Conservation (phyloP, 2,113 vertebrate species). For the Cromileptes altivelis region DNA sequence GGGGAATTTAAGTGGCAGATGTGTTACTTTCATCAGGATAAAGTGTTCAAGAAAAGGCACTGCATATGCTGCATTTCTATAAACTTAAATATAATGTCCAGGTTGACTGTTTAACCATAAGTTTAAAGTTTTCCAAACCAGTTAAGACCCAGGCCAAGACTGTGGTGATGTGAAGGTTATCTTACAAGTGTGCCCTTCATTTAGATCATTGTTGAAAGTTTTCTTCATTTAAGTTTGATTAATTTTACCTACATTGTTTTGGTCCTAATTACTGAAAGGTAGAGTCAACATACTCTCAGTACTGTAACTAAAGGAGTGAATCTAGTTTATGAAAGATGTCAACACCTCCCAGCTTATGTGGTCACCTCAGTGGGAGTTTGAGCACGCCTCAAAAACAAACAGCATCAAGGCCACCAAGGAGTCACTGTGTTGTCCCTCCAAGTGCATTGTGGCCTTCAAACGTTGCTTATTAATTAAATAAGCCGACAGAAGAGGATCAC, state of each 20-base stretch:
- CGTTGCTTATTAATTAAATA: constrained; percentile 80
- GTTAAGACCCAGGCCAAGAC: background rate
- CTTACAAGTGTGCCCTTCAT: background rate
- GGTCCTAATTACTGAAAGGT: background rate
- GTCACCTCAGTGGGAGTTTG: constrained; percentile 70
- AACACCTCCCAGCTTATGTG: constrained; percentile 57
- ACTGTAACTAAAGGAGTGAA: constrained; percentile 17
- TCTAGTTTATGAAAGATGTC: constrained; percentile 45
- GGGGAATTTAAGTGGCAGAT: background rate
- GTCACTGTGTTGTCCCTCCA: constrained; percentile 71
- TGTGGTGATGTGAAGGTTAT: background rate
- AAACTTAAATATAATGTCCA: background rate
- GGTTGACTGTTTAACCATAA: background rate
- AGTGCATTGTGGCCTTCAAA: constrained; percentile 72
- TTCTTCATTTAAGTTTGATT: background rate
- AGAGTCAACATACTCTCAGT: background rate
- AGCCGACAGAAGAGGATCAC: constrained; percentile 73
- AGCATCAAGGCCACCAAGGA: constrained; percentile 69
- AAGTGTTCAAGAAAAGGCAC: background rate
- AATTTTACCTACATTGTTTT: background rate
- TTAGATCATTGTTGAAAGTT: background rate
- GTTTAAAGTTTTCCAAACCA: too few species aligned
- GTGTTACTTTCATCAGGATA: background rate
- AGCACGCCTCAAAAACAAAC: constrained; percentile 69
- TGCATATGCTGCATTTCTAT: background rate